A percentile compares a stretch with the other conserved stretches of the same genome.
Evolutionary conservation across 2,797 vertebrate genomes (phyloP).

Genomic region (Muraenolepis orangiensis): DNA sequence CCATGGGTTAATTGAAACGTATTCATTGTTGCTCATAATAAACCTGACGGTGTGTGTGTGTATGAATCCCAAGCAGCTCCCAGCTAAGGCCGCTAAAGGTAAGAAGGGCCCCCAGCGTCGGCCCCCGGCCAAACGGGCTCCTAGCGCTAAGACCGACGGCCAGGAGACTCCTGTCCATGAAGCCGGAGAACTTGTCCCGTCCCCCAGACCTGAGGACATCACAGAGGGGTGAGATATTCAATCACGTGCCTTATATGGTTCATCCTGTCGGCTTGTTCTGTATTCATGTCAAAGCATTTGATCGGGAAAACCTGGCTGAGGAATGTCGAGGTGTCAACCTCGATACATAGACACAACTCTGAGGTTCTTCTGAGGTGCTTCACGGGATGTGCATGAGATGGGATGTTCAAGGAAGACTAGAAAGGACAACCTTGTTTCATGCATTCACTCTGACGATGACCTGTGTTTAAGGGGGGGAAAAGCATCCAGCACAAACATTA

Average conservation of each 20-base stretch:
- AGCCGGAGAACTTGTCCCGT: conserved; percentile 21
- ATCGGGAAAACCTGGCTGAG: neutral
- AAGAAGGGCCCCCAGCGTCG: conserved; percentile 29
- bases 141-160: conserved; percentile 39
- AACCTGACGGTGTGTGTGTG: neutral
- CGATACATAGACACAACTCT: neutral
- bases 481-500: neutral
- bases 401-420: neutral
- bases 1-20: neutral
- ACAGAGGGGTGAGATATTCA: conserved; percentile 69
- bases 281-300: neutral
- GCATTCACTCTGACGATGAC: neutral
- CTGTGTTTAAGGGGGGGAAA: no score
- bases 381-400: neutral
- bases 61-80: conserved; percentile 34
- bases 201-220: conserved; percentile 54
- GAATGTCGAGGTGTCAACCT: neutral
- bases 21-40: neutral
- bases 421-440: neutral
- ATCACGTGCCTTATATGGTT: neutral
- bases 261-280: neutral
- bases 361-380: neutral
- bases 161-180: conserved; percentile 25
- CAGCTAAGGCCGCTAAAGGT: conserved; percentile 41
- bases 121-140: neutral